These are phyloP conservation scores for Sesamia nonagrioides DNA, from an alignment of 1,140 invertebrate genomes.

Conservation along the genomic window DNA sequence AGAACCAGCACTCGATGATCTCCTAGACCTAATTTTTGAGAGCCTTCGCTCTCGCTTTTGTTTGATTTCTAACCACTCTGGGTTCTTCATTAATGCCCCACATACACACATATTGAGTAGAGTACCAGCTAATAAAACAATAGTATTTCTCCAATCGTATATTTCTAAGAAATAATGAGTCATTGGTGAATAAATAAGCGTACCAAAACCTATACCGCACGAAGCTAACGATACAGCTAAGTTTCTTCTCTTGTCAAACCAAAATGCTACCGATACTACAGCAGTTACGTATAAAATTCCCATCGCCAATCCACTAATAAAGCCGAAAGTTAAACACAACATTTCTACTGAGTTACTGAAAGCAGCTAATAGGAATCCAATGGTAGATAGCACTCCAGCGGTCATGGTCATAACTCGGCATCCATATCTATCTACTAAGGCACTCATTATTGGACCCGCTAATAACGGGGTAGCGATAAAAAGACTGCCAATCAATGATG, in stretches of 20 bases:
- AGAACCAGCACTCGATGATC: constrained; percentile 73
- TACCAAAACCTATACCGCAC: constrained; percentile 83
- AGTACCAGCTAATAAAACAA: constrained; percentile 93
- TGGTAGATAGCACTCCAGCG: constrained; percentile 91
- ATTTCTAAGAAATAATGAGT: constrained; percentile 90
- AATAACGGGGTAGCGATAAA: constrained; percentile 95
- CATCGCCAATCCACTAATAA: constrained; percentile 94
- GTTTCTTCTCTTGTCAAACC: constrained; percentile 97
- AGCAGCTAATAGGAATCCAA: constrained; percentile 93
- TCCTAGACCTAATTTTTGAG: constrained; percentile 67
- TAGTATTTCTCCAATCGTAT: constrained; percentile 95
- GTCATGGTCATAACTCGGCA: constrained; percentile 94
- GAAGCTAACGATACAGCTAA: constrained; percentile 91
- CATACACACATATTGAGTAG: constrained; percentile 96
- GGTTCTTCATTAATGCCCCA: constrained; percentile 94
- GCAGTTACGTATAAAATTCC: constrained; percentile 95
- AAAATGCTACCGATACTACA: constrained; percentile 97
- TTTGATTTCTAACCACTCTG: constrained; percentile 90
- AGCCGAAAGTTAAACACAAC: constrained; percentile 94
- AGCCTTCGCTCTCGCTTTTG: constrained; percentile 69
- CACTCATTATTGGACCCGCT: constrained; percentile 94
- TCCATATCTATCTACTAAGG: constrained; percentile 95
- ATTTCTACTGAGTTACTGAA: constrained; percentile 91
- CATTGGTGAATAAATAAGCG: constrained; percentile 94
- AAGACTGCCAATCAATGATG: constrained; percentile 94